Base-by-base conservation (phyloP, 1,140 invertebrate species). In the Hypsibius dujardini region DNA sequence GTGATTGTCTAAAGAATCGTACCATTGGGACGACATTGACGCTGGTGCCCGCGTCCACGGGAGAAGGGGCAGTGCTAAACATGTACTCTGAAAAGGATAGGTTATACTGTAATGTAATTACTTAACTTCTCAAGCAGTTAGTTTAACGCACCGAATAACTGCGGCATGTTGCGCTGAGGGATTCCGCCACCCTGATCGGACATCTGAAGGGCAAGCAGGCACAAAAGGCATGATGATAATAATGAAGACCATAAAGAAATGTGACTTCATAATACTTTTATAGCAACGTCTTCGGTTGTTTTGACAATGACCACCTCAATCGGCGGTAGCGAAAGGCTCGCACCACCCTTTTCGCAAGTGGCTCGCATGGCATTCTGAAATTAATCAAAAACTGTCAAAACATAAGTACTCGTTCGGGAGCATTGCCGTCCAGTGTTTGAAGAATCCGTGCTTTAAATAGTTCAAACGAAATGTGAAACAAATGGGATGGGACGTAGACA, bases 381-480 rank as follows among this genome's bases (percentile, higher is more conserved):
- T 28, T 28, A 28, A 28, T 28, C 28, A 28, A 28, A 28, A 28
- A 28, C 28, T 28, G 28, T 28, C 28, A 28, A 28, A 28, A 28
- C 28, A 28, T 28, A 28, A 28, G 28, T 28, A 28, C 28, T 28
- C 28, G 28, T 28, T 28, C 28, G 28, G 28, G 28, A 28, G 28
- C 28, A 28, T 28, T 28, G 28, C 28, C 28, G 28, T 28, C 28
- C 28, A 28, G 28, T 28, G 28, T 28, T 28, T 28, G 28, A 28
- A 28, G 28, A 28, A 28, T 28, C 28, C 28, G 28, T 28, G 28
- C 28, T 28, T 98, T 98, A 79, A 98, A 95, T 7, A 98, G 80
- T 79, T 98, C 95, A 80, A 98, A 98, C 60, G 97, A 84, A 85
- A 98, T 98, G 79, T 98, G 94, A 81, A 98, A 97, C 45, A 98